Conservation (phyloP, 2,888 invertebrate species). For the Eilema caniola region DNA sequence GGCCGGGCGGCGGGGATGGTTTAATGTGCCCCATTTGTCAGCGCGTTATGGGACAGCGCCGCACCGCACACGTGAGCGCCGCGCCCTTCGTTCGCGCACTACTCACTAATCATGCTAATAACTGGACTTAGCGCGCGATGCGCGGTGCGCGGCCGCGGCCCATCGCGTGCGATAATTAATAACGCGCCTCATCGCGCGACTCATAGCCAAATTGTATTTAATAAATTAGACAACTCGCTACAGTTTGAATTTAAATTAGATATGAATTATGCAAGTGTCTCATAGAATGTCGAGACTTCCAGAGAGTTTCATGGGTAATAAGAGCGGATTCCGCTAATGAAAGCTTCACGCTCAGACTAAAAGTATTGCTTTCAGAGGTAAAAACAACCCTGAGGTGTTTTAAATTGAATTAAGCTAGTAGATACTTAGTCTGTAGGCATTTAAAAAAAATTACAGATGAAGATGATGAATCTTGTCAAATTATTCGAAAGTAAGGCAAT, state of each 20-base stretch:
- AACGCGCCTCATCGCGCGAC: background rate
- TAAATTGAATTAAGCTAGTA: background rate
- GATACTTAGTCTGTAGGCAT: background rate
- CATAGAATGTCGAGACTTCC: background rate
- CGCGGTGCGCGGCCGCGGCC: slow-evolving; percentile 6
- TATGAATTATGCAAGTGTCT: background rate
- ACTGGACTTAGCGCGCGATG: slow-evolving; percentile 25
- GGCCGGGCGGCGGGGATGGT: slow-evolving; percentile 29
- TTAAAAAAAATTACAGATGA: background rate
- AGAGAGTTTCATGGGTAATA: background rate
- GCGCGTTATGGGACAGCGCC: slow-evolving; percentile 32
- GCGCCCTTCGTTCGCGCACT: slow-evolving; percentile 43
- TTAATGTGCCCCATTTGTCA: slow-evolving; percentile 50
- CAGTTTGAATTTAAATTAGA: background rate
- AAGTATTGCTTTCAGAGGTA: background rate
- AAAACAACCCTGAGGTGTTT: background rate
- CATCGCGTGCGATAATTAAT: slow-evolving; percentile 24
- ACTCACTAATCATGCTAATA: slow-evolving; percentile 52
- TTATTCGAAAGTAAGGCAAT: background rate
- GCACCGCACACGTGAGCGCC: slow-evolving; percentile 35
- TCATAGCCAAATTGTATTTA: background rate
- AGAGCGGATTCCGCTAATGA: background rate
- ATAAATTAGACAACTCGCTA: background rate
- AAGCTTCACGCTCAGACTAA: background rate
- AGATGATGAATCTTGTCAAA: background rate